phyloP scores from a whole-genome alignment of 1,140 invertebrate species.

The Aphaenogaster ashmeadi region DNA sequence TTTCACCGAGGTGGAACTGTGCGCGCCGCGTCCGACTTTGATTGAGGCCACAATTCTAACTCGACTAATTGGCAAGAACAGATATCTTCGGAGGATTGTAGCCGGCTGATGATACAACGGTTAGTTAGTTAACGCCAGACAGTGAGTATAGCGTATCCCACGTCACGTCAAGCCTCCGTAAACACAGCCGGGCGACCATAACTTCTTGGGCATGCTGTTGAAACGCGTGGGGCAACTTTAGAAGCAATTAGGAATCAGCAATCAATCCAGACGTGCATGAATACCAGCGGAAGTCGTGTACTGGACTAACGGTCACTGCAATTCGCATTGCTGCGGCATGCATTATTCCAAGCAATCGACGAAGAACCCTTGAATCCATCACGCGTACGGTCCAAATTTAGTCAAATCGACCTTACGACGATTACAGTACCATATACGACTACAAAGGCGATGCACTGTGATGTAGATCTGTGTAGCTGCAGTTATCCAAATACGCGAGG shows the following conservation, averaged over 20 bases:
- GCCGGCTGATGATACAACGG: slow-evolving; percentile 64
- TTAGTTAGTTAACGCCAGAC: slow-evolving; percentile 74
- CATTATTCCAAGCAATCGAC: slow-evolving; percentile 58
- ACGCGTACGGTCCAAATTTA: slow-evolving; percentile 36
- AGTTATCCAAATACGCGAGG: slow-evolving; percentile 4
- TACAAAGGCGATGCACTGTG: background rate
- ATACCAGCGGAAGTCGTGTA: slow-evolving; percentile 40
- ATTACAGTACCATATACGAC: slow-evolving; percentile 11
- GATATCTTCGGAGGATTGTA: slow-evolving; percentile 69
- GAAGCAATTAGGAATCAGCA: slow-evolving; percentile 74
- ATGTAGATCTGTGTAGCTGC: slow-evolving; percentile 11
- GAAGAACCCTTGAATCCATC: slow-evolving; percentile 25
- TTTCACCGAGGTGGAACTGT: background rate
- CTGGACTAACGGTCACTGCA: slow-evolving; percentile 42
- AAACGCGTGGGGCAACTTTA: slow-evolving; percentile 67
- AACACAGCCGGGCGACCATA: slow-evolving; percentile 69
- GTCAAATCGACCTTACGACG: slow-evolving; percentile 52
- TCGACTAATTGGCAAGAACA: slow-evolving; percentile 78
- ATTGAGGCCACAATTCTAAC: slow-evolving; percentile 78
- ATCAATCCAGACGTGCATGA: slow-evolving; percentile 73
- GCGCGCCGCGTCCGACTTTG: slow-evolving; percentile 40
- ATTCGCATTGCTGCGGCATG: slow-evolving; percentile 41
- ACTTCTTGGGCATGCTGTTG: slow-evolving; percentile 64
- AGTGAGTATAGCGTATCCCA: slow-evolving; percentile 59
- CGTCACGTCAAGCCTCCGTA: slow-evolving; percentile 66